Evolutionary conservation across 30 jellyfish, hydroid and myxozoan species (phyloP).

Genomic region (Aurelia sp.): DNA sequence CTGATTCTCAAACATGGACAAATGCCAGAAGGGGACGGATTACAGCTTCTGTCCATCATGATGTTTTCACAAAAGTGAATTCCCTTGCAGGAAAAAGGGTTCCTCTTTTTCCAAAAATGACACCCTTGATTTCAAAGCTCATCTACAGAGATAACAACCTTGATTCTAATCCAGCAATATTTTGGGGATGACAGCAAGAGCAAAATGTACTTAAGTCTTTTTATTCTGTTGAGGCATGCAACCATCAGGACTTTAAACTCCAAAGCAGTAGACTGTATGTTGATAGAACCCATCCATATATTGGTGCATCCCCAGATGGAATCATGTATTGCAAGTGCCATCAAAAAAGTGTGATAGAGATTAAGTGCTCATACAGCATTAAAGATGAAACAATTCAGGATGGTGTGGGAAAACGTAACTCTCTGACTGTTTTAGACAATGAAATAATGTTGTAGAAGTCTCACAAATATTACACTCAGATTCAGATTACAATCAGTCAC

Average conservation of each 20-base stretch:
- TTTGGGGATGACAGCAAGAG: slow-evolving; percentile 61
- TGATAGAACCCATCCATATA: slow-evolving; percentile 15
- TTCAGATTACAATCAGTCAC: too few relatives aligned
- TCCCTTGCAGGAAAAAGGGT: slow-evolving; percentile 2
- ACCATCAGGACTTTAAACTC: slow-evolving; percentile 8
- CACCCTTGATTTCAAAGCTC: slow-evolving; percentile 20
- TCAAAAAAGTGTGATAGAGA: slow-evolving; percentile 7
- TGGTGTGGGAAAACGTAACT: slow-evolving; percentile 20
- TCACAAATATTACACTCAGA: slow-evolving; percentile 72
- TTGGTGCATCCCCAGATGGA: slow-evolving; percentile 73
- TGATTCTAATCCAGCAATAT: slow-evolving; percentile 5
- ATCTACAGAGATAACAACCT: not conserved
- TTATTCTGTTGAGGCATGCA: slow-evolving; percentile 23
- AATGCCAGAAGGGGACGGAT: slow-evolving; percentile 49
- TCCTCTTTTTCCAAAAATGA: slow-evolving; percentile 11
- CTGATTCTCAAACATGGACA: slow-evolving; percentile 34
- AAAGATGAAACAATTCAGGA: slow-evolving; percentile 17
- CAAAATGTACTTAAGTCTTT: slow-evolving; percentile 28
- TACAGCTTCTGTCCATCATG: slow-evolving; percentile 58
- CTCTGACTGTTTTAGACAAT: slow-evolving; percentile 7
- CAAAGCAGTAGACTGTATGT: slow-evolving; percentile 25
- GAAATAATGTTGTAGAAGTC: not conserved
- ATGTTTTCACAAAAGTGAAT: slow-evolving; percentile 48
- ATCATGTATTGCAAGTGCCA: slow-evolving; percentile 55
- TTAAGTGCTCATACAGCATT: slow-evolving; percentile 54